Percentiles rank a stretch among this genome's conserved stretches.
Conservation (phyloP, 2,113 vertebrate species). For the Octodon degus region DNA sequence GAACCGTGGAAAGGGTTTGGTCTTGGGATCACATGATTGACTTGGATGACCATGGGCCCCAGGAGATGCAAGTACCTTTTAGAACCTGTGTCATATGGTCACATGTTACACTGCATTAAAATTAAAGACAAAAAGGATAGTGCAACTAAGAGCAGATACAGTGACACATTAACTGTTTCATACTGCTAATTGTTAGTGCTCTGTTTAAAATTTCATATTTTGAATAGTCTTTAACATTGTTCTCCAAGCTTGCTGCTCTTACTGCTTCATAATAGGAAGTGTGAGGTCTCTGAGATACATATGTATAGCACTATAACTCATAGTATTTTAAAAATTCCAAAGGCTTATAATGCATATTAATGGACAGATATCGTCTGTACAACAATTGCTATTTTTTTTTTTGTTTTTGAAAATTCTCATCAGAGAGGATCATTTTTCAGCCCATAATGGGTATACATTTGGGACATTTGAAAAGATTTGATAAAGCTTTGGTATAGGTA, state of each 20-base stretch:
- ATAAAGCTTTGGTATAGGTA: background rate
- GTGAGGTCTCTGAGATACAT: constrained; percentile 30
- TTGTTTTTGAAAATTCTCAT: background rate
- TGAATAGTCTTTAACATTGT: background rate
- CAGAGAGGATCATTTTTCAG: background rate
- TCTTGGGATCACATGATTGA: background rate
- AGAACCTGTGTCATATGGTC: background rate
- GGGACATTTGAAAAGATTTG: background rate
- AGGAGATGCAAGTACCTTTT: background rate
- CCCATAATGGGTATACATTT: background rate
- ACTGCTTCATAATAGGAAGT: background rate
- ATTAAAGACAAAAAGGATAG: background rate
- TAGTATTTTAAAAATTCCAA: constrained; percentile 36
- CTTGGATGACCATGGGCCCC: background rate
- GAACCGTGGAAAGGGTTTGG: background rate
- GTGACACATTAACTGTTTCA: background rate
- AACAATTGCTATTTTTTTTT: constrained; percentile 17
- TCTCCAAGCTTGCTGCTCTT: constrained; percentile 17
- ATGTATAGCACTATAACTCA: background rate
- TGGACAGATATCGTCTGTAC: background rate
- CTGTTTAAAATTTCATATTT: background rate
- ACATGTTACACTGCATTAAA: background rate
- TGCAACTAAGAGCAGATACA: background rate
- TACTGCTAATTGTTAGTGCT: constrained; percentile 15
- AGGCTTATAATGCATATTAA: background rate